These are phyloP conservation scores for Melopsittacus undulatus DNA, from an alignment of 2,797 vertebrate species.

Conservation along the genomic window DNA sequence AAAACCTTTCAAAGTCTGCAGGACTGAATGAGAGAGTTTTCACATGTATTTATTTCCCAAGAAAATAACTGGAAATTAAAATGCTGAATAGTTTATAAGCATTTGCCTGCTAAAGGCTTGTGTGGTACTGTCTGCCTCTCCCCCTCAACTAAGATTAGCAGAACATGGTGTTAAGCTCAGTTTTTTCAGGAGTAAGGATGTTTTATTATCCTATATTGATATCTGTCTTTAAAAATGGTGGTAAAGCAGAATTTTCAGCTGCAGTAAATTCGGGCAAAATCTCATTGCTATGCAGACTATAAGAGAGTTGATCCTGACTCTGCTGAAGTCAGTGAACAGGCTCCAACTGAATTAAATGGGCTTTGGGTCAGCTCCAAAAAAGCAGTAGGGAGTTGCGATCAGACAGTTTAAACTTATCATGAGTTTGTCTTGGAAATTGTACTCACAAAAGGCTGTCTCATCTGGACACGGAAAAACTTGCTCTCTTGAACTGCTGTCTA, in stretches of 20 bases:
- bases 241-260: constrained; percentile 27
- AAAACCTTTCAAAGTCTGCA: neutral
- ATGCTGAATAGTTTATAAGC: neutral
- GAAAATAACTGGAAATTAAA: neutral
- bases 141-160: neutral
- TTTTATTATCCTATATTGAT: neutral
- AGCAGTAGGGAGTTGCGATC: constrained; percentile 26
- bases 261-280: neutral
- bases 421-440: constrained; percentile 24
- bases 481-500: neutral
- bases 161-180: neutral
- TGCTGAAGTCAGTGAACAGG: neutral
- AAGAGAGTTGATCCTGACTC: neutral
- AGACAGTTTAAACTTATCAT: constrained; percentile 25
- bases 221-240: neutral
- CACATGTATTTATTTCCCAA: neutral
- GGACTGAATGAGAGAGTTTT: neutral
- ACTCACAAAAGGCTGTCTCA: neutral
- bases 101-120: neutral
- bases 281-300: neutral
- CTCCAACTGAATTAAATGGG: constrained; percentile 33
- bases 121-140: neutral
- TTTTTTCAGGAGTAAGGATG: neutral
- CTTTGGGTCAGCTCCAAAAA: constrained; percentile 30
- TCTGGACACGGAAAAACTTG: neutral